A percentile compares a stretch with the other conserved stretches of the same genome.
Evolutionary conservation across 2,113 vertebrate species (phyloP).

Genomic region (Macroglossus sobrinus): DNA sequence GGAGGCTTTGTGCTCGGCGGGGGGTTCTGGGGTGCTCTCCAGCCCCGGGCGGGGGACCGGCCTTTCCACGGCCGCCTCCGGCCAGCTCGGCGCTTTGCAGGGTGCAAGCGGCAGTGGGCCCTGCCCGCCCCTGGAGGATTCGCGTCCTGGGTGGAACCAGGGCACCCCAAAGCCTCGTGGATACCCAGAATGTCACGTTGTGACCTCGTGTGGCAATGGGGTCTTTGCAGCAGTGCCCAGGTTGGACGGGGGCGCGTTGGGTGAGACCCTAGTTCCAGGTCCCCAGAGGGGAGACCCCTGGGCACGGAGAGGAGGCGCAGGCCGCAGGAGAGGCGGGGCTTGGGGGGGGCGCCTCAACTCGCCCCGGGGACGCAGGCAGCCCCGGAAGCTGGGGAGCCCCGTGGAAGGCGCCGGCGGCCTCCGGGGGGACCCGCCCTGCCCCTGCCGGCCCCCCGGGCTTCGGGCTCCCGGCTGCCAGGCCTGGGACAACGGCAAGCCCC

Average conservation of each 20-base stretch:
- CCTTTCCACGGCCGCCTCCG: neutral
- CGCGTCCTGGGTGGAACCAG: fast-evolving
- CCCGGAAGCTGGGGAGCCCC: neutral
- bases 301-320: too few relatives aligned
- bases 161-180: neutral
- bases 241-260: fast-evolving
- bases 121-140: too few relatives aligned
- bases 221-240: neutral
- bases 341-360: too few relatives aligned
- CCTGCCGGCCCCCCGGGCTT: neutral
- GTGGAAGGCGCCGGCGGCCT: fast-evolving
- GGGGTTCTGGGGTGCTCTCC: neutral
- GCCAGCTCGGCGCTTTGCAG: neutral
- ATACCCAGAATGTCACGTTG: neutral
- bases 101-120: too few relatives aligned
- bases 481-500: too few relatives aligned
- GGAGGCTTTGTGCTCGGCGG: slow-evolving; percentile 46
- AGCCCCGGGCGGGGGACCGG: neutral
- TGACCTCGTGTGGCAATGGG: neutral
- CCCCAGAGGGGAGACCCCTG: too few relatives aligned
- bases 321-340: fast-evolving
- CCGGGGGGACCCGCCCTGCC: fast-evolving
- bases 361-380: fast-evolving
- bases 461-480: too few relatives aligned
- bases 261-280: too few relatives aligned